Percentiles rank a stretch among this genome's conserved stretches.
Conservation (phyloP, 2,797 vertebrate species). For the Orientallactaga sibirica region DNA sequence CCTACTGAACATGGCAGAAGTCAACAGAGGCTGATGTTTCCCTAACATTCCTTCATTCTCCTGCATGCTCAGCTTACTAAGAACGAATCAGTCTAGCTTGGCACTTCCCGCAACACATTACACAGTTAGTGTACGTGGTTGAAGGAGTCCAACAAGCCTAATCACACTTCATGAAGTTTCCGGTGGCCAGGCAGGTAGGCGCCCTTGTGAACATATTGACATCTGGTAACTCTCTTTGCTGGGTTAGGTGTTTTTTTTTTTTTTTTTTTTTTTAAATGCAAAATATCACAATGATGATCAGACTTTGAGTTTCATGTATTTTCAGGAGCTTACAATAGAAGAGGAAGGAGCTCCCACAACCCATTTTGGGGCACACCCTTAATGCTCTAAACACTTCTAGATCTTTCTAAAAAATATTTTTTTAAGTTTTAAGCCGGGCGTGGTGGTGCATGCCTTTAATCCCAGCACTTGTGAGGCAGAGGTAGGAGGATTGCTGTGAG, state of each 20-base stretch:
- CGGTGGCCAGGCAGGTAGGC: background rate
- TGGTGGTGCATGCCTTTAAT: too few relatives aligned
- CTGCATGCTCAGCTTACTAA: background rate
- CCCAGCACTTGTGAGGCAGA: too few relatives aligned
- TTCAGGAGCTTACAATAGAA: background rate
- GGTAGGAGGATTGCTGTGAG: too few relatives aligned
- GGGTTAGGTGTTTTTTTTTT: background rate
- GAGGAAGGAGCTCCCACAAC: background rate
- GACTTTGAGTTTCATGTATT: background rate
- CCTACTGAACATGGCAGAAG: background rate
- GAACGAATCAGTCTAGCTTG: background rate
- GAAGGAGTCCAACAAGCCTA: background rate
- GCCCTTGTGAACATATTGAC: background rate
- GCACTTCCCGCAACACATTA: background rate
- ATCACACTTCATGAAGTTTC: background rate
- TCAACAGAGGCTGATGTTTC: conserved; percentile 10
- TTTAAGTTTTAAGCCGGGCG: too few relatives aligned
- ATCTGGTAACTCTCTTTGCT: background rate
- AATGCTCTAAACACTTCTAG: too few relatives aligned
- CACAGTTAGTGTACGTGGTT: background rate
- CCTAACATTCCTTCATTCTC: background rate
- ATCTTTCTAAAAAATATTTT: too few relatives aligned
- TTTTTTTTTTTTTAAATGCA: too few relatives aligned
- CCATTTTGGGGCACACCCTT: too few relatives aligned
- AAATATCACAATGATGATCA: background rate